phyloP scores from a whole-genome alignment of 2,888 invertebrate species.

The Bellardia bayeri region DNA sequence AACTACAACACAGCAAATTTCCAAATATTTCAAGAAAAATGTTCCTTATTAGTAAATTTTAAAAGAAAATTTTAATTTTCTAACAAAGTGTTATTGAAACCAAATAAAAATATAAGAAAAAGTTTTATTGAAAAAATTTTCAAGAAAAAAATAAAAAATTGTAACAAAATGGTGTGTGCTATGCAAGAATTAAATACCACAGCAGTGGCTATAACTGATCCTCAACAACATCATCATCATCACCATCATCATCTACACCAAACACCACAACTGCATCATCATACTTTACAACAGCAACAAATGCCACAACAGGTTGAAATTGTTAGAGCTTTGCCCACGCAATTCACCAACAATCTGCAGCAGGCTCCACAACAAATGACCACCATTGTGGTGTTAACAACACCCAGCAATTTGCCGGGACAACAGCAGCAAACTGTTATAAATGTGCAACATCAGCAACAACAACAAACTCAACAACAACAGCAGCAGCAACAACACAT shows the following conservation, averaged over 20 bases:
- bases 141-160: slow-evolving; percentile 26
- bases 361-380: slow-evolving; percentile 77
- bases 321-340: slow-evolving; percentile 59
- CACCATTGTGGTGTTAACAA: slow-evolving; percentile 79
- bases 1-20: slow-evolving; percentile 35
- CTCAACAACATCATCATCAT: slow-evolving; percentile 75
- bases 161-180: slow-evolving; percentile 83
- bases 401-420: slow-evolving; percentile 66
- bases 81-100: slow-evolving; percentile 81
- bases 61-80: slow-evolving; percentile 74
- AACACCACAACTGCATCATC: slow-evolving; percentile 75
- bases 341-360: slow-evolving; percentile 66
- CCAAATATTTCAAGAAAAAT: slow-evolving; percentile 73
- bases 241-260: slow-evolving; percentile 75
- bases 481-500: slow-evolving; percentile 74
- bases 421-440: slow-evolving; percentile 77
- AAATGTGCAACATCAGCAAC: slow-evolving; percentile 78
- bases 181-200: slow-evolving; percentile 81
- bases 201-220: slow-evolving; percentile 73
- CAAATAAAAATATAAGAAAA: slow-evolving; percentile 75
- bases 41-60: slow-evolving; percentile 82
- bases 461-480: slow-evolving; percentile 53
- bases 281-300: slow-evolving; percentile 70
- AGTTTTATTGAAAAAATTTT: slow-evolving; percentile 57
- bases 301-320: slow-evolving; percentile 71